Conservation (phyloP, 2,113 vertebrate species). For the Heloderma charlesbogerti region DNA sequence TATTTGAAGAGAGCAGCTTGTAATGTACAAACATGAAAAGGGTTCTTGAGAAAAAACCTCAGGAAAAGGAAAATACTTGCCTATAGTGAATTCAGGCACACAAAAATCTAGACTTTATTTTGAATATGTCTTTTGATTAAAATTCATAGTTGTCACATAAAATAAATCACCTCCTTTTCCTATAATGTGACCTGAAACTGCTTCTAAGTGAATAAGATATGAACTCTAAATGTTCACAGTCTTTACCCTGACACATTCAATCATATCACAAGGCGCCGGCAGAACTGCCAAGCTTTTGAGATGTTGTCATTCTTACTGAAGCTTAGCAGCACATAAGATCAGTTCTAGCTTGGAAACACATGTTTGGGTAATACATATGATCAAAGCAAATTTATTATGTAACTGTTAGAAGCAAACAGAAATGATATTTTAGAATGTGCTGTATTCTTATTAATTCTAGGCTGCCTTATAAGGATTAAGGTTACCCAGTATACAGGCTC, state of each 20-base stretch:
- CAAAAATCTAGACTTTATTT: constrained; percentile 65
- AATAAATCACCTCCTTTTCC: constrained; percentile 83
- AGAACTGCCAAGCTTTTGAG: constrained; percentile 44
- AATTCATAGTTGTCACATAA: constrained; percentile 86
- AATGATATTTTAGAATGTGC: constrained; percentile 31
- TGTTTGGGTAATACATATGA: constrained; percentile 82
- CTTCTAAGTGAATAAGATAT: constrained; percentile 81
- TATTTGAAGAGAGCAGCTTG: constrained; percentile 43
- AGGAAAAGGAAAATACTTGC: constrained; percentile 25
- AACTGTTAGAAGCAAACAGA: constrained; percentile 64
- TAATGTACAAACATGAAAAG: constrained; percentile 55
- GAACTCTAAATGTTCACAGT: constrained; percentile 81
- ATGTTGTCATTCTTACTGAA: constrained; percentile 55
- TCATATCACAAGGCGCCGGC: constrained; percentile 75
- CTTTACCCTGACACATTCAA: constrained; percentile 80
- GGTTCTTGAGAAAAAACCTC: constrained; percentile 13
- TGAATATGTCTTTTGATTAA: constrained; percentile 79
- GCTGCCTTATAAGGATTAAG: constrained; percentile 27
- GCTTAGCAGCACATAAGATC: constrained; percentile 55
- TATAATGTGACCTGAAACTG: constrained; percentile 73
- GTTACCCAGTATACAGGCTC: not conserved
- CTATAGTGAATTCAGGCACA: constrained; percentile 22
- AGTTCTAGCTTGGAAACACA: constrained; percentile 50
- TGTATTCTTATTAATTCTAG: constrained; percentile 47
- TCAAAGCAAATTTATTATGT: constrained; percentile 84